Percentiles rank a stretch among this genome's conserved stretches.
Evolutionary conservation across 2,113 vertebrate species (phyloP).

Genomic region (Grammomys dolichurus): DNA sequence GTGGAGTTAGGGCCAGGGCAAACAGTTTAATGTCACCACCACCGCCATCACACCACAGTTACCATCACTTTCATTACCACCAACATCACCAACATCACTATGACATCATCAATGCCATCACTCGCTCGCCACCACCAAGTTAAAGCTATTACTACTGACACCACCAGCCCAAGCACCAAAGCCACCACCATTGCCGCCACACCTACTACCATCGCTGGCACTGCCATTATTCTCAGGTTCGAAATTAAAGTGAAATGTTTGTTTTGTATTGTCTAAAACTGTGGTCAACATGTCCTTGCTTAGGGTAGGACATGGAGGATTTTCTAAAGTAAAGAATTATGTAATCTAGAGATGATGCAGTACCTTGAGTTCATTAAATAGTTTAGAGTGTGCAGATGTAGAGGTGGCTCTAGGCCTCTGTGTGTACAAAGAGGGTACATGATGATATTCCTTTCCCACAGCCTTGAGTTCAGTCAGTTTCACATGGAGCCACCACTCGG

Average conservation of each 20-base stretch:
- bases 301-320: neutral
- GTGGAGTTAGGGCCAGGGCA: too few species aligned
- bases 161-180: neutral
- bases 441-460: too few species aligned
- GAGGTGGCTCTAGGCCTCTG: neutral
- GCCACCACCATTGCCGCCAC: neutral
- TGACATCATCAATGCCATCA: neutral
- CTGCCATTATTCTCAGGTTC: neutral
- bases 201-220: too few species aligned
- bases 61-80: too few species aligned
- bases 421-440: neutral
- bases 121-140: neutral
- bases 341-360: neutral
- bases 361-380: neutral
- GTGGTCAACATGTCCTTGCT: neutral
- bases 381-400: neutral
- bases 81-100: neutral
- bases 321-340: neutral
- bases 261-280: neutral
- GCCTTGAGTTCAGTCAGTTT: neutral
- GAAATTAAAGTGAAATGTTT: neutral
- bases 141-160: neutral
- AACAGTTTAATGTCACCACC: fast-evolving
- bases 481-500: neutral
- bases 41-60: neutral